Conservation (phyloP, 1,140 invertebrate species). For the Aporrectodea caliginosa region DNA sequence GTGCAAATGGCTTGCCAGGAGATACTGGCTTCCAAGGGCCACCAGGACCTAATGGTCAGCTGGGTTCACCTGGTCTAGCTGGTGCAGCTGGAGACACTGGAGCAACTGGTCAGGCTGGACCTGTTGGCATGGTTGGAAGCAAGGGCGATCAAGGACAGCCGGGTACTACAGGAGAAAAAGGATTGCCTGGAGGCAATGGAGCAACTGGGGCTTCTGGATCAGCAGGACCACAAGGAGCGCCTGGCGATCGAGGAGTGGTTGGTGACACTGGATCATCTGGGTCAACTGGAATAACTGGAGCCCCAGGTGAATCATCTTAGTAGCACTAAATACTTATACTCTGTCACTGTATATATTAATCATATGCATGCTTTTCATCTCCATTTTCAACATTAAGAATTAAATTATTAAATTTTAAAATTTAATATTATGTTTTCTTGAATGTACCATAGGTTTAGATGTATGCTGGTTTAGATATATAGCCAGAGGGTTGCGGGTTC, state of each 20-base stretch:
- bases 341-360: too few species aligned
- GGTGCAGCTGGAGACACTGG: background rate
- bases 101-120: background rate
- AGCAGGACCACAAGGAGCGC: background rate
- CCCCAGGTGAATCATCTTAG: too few species aligned
- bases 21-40: constrained; percentile 2
- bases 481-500: too few species aligned
- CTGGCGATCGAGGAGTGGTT: constrained; percentile 1
- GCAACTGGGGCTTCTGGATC: background rate
- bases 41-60: background rate
- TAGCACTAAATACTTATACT: too few species aligned
- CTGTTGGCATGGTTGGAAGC: background rate
- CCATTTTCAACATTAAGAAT: too few species aligned
- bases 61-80: background rate
- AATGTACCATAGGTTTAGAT: too few species aligned
- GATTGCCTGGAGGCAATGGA: background rate
- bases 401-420: too few species aligned
- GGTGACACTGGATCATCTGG: background rate
- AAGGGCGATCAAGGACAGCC: constrained; percentile 4
- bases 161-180: constrained; percentile 10
- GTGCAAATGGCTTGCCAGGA: background rate
- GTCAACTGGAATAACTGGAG: background rate
- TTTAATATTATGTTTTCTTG: too few species aligned
- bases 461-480: too few species aligned
- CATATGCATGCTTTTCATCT: too few species aligned